Evolutionary conservation across 2,113 vertebrate genomes (phyloP).

Genomic region (Pachycephala philippinensis): DNA sequence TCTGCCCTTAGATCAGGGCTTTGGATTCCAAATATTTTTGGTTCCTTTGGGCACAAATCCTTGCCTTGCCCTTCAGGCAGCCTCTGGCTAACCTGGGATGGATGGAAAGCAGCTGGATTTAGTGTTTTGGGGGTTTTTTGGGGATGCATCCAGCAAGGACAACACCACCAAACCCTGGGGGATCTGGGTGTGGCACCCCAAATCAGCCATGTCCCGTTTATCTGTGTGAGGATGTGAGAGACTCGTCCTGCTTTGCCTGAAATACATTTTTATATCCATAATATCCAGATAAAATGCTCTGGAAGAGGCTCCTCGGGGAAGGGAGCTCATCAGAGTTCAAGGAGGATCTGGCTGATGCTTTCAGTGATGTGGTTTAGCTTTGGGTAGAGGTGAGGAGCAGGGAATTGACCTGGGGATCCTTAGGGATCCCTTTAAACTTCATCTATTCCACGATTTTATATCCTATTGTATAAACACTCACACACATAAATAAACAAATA

Average conservation of each 20-base stretch:
- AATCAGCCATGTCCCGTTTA: not conserved
- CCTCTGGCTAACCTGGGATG: not conserved
- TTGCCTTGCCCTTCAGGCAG: not conserved
- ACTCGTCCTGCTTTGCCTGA: not conserved
- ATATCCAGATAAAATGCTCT: not conserved
- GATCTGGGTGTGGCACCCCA: not conserved
- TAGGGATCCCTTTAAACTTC: not conserved
- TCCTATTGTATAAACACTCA: too few relatives aligned
- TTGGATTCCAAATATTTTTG: not conserved
- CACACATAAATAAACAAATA: fast-evolving
- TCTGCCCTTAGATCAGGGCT: not conserved
- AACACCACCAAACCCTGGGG: fast-evolving
- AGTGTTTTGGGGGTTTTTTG: too few relatives aligned
- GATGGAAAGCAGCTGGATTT: not conserved
- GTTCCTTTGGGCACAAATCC: not conserved
- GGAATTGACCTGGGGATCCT: not conserved
- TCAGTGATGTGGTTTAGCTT: not conserved
- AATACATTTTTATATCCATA: not conserved
- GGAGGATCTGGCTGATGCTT: not conserved
- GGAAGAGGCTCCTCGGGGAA: not conserved
- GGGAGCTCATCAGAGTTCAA: not conserved
- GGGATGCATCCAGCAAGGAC: not conserved
- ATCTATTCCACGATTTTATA: not conserved
- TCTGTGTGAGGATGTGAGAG: not conserved
- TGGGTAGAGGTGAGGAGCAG: not conserved